Evolutionary conservation across 2,888 invertebrate genomes (phyloP), one percentile per base, ranked within the genome.

Genomic region (Scaptodrosophila latifasciaeformis): DNA sequence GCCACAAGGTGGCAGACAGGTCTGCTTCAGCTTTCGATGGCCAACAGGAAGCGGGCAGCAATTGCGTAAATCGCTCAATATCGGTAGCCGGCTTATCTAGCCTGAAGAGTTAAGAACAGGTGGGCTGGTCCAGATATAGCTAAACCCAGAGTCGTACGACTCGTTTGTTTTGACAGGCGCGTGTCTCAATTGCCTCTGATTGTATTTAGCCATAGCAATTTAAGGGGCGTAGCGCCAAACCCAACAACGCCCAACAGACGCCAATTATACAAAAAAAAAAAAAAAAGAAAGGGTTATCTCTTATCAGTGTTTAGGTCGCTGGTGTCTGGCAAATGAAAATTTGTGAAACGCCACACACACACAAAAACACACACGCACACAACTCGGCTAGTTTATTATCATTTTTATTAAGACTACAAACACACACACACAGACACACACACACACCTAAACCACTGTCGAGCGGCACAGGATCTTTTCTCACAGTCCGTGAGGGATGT

Each of bases 121-220:
- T n/a, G n/a, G n/a, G n/a, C n/a, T n/a, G n/a, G n/a, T n/a, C 81
- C 78, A 67, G 15, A 24, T 34, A 68, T 44, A 46, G 72, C 27
- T 27, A 9, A 9, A 5, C 9, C 27, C 27, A 5, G 27, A 6
- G 27, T 40, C 40, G 40, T 40, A 40, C 21, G 40, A 40, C n/a
- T 7, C 12, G 12, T 40, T 40, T 44, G 34, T 51, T 58, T 40
- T 63, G 58, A 58, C 63, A 64, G 21, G 17, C 49, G 18, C 30
- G 19, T 21, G 40, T 40, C 40, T 24, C 3, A 24, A 24, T 24
- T 24, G 4, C 24, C 24, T 5, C 24, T 24, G 24, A 24, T 24
- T 5, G 24, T 7, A 7, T 2, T 5, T 37, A 27, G n/a, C n/a
- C n/a, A n/a, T n/a, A n/a, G n/a, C n/a, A 51, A 34, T 48, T 65